These are phyloP conservation scores for Drosophila navojoa DNA, from an alignment of 1,140 invertebrate genomes.

Conservation along the genomic window DNA sequence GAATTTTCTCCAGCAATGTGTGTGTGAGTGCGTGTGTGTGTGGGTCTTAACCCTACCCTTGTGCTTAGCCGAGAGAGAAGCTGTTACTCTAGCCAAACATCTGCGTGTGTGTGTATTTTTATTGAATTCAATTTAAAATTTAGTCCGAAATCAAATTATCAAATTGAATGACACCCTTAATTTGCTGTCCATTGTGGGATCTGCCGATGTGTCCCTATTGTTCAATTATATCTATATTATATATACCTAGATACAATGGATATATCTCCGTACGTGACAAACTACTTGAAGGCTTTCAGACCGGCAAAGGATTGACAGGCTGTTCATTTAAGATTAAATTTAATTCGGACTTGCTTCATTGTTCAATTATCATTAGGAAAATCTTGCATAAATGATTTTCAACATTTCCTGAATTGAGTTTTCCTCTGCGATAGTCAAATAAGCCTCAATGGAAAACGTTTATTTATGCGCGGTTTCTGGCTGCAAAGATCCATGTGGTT, in stretches of 20 bases:
- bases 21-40: conserved; percentile 2
- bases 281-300: conserved; percentile 21
- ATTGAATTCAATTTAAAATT: conserved; percentile 56
- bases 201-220: conserved; percentile 18
- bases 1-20: conserved; percentile 34
- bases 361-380: not conserved
- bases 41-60: not conserved
- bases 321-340: not conserved
- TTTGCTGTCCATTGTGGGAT: conserved; percentile 53
- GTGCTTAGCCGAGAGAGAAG: not conserved
- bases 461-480: not conserved
- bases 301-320: too few relatives aligned
- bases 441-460: not conserved
- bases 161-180: conserved; percentile 70
- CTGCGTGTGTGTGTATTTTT: conserved; percentile 7
- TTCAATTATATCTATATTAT: conserved; percentile 37
- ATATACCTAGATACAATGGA: conserved; percentile 4
- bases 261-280: conserved; percentile 56
- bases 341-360: not conserved
- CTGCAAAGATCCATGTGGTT: not conserved
- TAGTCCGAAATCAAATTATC: conserved; percentile 64
- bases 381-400: not conserved
- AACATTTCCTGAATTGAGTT: too few relatives aligned
- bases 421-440: too few relatives aligned
- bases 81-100: too few relatives aligned